Percentiles rank a stretch among this genome's conserved stretches.
phyloP scores from a whole-genome alignment of 2,888 invertebrate genomes.

The Crepidodera aurea region DNA sequence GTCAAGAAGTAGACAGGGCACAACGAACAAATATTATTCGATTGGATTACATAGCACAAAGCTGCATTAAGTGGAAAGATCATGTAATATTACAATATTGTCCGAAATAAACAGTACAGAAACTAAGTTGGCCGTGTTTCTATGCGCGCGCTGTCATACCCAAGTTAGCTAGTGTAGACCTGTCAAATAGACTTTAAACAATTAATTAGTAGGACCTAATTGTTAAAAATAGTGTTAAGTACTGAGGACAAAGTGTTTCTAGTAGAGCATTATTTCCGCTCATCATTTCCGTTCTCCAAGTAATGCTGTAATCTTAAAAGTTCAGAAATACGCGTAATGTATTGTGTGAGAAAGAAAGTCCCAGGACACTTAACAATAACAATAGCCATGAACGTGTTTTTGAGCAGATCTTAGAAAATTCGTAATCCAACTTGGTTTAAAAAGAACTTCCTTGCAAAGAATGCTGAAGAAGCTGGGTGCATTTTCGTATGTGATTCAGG shows the following conservation, averaged over 20 bases:
- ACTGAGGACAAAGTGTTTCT: constrained; percentile 1
- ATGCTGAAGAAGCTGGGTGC: neutral
- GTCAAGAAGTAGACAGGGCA: no score
- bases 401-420: constrained; percentile 1
- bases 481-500: constrained; percentile 10
- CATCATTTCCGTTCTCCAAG: neutral
- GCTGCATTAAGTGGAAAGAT: no score
- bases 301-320: neutral
- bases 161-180: neutral
- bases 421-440: neutral
- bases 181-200: neutral
- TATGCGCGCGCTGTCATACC: constrained; percentile 2
- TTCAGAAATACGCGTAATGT: constrained; percentile 2
- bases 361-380: constrained; percentile 1
- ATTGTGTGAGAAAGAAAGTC: constrained; percentile 5
- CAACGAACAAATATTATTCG: no score
- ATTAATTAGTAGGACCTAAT: neutral
- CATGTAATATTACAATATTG: neutral
- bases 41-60: no score
- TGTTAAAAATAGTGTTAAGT: neutral
- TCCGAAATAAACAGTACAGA: neutral
- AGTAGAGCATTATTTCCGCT: constrained; percentile 7
- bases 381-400: constrained; percentile 13
- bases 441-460: neutral
- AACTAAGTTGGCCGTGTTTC: neutral